Percentiles rank a stretch among this genome's conserved stretches.
Evolutionary conservation across 2,797 vertebrate species (phyloP).

Genomic region (Phylloscopus collybita): DNA sequence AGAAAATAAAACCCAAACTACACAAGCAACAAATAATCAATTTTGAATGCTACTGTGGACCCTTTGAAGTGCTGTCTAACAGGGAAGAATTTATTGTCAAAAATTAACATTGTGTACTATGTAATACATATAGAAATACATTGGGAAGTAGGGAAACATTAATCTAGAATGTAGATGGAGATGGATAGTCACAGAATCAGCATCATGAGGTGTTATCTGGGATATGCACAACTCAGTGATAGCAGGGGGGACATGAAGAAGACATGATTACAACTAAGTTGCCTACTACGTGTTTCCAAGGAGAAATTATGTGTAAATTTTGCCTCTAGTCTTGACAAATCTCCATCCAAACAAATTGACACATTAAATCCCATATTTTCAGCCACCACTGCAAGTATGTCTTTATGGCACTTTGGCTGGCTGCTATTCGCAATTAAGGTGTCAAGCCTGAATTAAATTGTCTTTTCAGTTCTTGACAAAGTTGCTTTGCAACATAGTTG

Average conservation of each 20-base stretch:
- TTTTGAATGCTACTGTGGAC: background rate
- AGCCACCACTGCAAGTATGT: background rate
- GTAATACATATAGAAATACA: background rate
- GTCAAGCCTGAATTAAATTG: background rate
- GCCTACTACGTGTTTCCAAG: background rate
- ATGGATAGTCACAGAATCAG: background rate
- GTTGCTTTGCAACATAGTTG: background rate
- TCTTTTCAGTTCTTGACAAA: background rate
- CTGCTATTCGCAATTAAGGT: background rate
- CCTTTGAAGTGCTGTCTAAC: background rate
- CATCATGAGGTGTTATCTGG: background rate
- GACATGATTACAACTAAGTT: background rate
- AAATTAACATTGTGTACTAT: background rate
- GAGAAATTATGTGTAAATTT: background rate
- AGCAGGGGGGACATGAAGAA: background rate
- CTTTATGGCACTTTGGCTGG: background rate
- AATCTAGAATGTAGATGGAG: background rate
- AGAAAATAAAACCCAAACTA: accelerated
- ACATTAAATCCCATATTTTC: background rate
- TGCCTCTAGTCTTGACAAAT: background rate
- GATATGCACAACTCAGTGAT: background rate
- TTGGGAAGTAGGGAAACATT: background rate
- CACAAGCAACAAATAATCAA: background rate
- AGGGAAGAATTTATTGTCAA: background rate
- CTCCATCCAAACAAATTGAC: background rate